Evolutionary conservation across 2,113 vertebrate genomes (phyloP).

Genomic region (Menura novaehollandiae): DNA sequence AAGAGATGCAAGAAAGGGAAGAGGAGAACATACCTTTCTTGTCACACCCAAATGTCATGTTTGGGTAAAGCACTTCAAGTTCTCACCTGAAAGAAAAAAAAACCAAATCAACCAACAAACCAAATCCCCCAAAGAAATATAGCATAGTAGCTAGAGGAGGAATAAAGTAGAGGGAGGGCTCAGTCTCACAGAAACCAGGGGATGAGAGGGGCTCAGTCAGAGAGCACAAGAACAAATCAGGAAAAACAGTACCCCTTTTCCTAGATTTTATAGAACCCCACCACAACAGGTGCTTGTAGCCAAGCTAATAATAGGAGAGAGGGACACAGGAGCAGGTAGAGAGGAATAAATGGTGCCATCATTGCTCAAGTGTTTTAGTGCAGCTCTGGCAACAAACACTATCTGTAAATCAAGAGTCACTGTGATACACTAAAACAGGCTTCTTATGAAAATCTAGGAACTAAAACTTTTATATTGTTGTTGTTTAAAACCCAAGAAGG

Average conservation of each 20-base stretch:
- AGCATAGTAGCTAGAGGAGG: accelerated
- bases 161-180: background rate
- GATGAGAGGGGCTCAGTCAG: accelerated
- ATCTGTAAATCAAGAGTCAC: background rate
- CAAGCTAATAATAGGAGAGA: background rate
- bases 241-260: background rate
- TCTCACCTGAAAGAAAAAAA: background rate
- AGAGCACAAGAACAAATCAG: background rate
- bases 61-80: background rate
- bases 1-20: background rate
- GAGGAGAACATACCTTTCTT: background rate
- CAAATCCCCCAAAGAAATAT: accelerated
- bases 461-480: background rate
- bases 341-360: background rate
- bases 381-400: background rate
- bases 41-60: background rate
- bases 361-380: background rate
- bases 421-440: background rate
- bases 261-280: background rate
- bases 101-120: background rate
- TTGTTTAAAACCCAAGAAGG: background rate
- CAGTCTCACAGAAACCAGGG: background rate
- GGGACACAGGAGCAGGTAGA: background rate
- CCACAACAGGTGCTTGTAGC: background rate
- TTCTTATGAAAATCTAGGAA: background rate